Evolutionary conservation across 2,888 invertebrate genomes (phyloP).

Genomic region (Ophonus ardosiacus): DNA sequence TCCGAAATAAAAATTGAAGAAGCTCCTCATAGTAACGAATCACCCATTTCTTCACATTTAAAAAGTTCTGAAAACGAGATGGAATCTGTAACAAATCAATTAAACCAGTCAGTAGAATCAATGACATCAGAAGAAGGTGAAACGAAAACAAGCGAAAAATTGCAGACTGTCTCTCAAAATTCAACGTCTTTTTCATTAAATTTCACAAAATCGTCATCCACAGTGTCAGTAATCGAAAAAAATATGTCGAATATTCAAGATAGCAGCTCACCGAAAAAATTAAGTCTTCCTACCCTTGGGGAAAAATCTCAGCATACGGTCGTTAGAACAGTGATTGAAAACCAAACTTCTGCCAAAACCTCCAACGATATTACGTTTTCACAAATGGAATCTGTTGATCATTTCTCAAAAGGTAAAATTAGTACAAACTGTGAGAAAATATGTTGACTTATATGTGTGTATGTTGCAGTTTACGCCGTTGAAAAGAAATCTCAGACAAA

Average conservation of each 20-base stretch:
- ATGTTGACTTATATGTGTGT: constrained; percentile 21
- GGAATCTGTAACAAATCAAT: constrained; percentile 25
- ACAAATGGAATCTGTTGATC: constrained; percentile 52
- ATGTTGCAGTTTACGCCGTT: constrained; percentile 48
- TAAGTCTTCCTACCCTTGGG: constrained; percentile 53
- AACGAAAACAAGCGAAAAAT: constrained; percentile 33
- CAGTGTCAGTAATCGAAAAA: constrained; percentile 52
- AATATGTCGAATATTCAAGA: constrained; percentile 44
- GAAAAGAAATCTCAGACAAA: constrained; percentile 58
- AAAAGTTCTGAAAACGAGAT: constrained; percentile 23
- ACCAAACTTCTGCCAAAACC: constrained; percentile 49
- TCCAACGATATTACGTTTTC: constrained; percentile 49
- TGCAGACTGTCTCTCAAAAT: not conserved
- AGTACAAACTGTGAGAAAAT: constrained; percentile 11
- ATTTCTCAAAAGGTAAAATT: constrained; percentile 56
- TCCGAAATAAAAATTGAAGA: constrained; percentile 47
- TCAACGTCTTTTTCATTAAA: constrained; percentile 46
- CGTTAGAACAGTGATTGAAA: constrained; percentile 54
- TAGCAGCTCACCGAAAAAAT: not conserved
- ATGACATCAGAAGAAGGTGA: constrained; percentile 23
- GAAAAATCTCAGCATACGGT: constrained; percentile 56
- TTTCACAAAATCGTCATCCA: constrained; percentile 20
- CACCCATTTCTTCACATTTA: constrained; percentile 21
- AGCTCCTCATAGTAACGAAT: constrained; percentile 14
- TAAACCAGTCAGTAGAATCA: constrained; percentile 41